Conservation (phyloP, 1,140 invertebrate species). For the Brachionus sp. region DNA sequence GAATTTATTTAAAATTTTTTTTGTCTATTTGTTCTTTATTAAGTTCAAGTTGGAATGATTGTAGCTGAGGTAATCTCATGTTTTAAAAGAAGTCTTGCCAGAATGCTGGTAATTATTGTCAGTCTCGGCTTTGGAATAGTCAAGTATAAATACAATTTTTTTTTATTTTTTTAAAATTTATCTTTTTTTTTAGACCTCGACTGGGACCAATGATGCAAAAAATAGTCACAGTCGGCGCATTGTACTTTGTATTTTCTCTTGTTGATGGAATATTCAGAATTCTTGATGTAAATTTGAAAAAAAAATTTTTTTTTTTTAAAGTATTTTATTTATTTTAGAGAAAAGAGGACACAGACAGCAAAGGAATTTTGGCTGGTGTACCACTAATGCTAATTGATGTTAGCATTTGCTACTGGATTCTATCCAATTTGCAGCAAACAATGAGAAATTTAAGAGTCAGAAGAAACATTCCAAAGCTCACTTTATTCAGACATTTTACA, state of each 20-base stretch:
- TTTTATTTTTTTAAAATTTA: slow-evolving; percentile 11
- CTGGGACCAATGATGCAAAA: slow-evolving; percentile 78
- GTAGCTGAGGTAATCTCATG: slow-evolving; percentile 83
- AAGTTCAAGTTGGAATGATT: slow-evolving; percentile 66
- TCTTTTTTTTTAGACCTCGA: slow-evolving; percentile 67
- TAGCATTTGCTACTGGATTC: slow-evolving; percentile 70
- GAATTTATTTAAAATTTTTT: slow-evolving; percentile 23
- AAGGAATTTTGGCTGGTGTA: slow-evolving; percentile 70
- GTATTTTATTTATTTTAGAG: slow-evolving; percentile 52
- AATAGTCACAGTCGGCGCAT: slow-evolving; percentile 72
- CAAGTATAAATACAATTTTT: slow-evolving; percentile 66
- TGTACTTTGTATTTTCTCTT: slow-evolving; percentile 78
- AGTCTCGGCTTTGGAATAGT: slow-evolving; percentile 90
- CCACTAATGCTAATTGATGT: slow-evolving; percentile 68
- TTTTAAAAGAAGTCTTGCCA: slow-evolving; percentile 78
- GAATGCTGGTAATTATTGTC: slow-evolving; percentile 88
- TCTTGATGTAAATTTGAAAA: slow-evolving; percentile 54
- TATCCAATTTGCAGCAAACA: slow-evolving; percentile 75
- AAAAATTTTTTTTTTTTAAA: background rate
- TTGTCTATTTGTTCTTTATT: slow-evolving; percentile 49
- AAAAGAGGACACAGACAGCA: slow-evolving; percentile 66
- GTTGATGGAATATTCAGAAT: slow-evolving; percentile 76
- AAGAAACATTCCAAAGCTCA: slow-evolving; percentile 74
- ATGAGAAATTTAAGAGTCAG: slow-evolving; percentile 78
- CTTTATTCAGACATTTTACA: slow-evolving; percentile 84